phyloP scores from a whole-genome alignment of 2,797 vertebrate species.

The Helarctos malayanus region DNA sequence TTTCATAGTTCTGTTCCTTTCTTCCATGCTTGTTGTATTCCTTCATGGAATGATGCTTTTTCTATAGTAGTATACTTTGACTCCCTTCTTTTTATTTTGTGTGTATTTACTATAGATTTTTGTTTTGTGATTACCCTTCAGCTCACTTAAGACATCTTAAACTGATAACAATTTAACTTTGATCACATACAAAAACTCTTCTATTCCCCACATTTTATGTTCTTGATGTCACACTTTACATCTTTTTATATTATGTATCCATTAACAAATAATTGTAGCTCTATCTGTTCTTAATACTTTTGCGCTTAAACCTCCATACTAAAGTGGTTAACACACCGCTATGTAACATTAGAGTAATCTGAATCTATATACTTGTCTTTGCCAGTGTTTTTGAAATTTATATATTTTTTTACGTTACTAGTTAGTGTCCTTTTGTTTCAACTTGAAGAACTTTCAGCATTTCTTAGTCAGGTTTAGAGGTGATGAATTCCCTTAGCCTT shows the following conservation, averaged over 20 bases:
- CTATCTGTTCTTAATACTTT: not conserved
- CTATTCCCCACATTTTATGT: not conserved
- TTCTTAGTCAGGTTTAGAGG: not conserved
- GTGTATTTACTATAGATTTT: not conserved
- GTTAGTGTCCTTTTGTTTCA: not conserved
- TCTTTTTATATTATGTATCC: not conserved
- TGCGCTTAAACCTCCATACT: not conserved
- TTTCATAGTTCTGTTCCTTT: not conserved
- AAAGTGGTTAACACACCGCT: not conserved
- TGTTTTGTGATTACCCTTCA: not conserved
- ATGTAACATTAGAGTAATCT: not conserved
- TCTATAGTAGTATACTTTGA: not conserved
- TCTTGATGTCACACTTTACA: not conserved
- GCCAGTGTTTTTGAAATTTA: not conserved
- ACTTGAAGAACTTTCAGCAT: not conserved
- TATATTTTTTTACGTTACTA: not conserved
- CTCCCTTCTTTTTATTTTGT: not conserved
- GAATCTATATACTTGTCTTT: not conserved
- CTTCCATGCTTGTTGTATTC: not conserved
- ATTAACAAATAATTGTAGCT: not conserved
- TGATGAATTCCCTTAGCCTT: not conserved
- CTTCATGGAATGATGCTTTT: not conserved
- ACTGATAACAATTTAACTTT: not conserved
- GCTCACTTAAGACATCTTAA: not conserved
- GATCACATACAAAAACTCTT: not conserved